phyloP scores from a whole-genome alignment of 2,113 vertebrate genomes.

The Alligator sinensis region DNA sequence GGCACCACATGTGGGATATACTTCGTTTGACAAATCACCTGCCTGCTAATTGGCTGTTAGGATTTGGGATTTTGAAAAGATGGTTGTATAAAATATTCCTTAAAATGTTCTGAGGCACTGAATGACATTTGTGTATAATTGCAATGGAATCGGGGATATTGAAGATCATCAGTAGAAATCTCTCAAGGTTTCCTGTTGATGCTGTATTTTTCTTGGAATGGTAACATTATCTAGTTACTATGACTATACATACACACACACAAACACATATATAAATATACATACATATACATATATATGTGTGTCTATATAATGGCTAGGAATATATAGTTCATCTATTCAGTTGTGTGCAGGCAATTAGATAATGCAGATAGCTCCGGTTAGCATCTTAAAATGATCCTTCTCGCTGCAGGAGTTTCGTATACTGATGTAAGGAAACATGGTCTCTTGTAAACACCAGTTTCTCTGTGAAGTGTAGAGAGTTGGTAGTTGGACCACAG shows the following conservation, averaged over 20 bases:
- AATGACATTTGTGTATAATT: constrained; percentile 35
- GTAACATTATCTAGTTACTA: constrained; percentile 49
- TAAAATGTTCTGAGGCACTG: constrained; percentile 6
- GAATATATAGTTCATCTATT: background rate
- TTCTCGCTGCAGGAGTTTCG: background rate
- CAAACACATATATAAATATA: too few species aligned
- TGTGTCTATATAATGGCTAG: too few species aligned
- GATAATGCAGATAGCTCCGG: background rate
- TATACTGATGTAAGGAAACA: constrained; percentile 43
- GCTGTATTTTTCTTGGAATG: constrained; percentile 39
- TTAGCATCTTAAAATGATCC: background rate
- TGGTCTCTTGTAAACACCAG: constrained; percentile 25
- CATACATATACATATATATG: too few species aligned
- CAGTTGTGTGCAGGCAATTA: background rate
- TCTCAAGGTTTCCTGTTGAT: constrained; percentile 39
- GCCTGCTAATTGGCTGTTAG: constrained; percentile 32
- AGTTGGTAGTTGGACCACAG: constrained; percentile 56
- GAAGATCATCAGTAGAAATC: constrained; percentile 43
- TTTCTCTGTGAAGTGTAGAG: constrained; percentile 48
- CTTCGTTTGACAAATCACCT: constrained; percentile 46
- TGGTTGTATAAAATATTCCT: constrained; percentile 9
- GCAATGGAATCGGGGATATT: background rate
- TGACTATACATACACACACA: constrained; percentile 6
- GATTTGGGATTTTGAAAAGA: constrained; percentile 40
- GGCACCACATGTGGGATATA: constrained; percentile 60